A percentile compares a stretch with the other conserved stretches of the same genome.
Evolutionary conservation across 2,888 invertebrate species (phyloP).

Genomic region (Agrotis segetum): DNA sequence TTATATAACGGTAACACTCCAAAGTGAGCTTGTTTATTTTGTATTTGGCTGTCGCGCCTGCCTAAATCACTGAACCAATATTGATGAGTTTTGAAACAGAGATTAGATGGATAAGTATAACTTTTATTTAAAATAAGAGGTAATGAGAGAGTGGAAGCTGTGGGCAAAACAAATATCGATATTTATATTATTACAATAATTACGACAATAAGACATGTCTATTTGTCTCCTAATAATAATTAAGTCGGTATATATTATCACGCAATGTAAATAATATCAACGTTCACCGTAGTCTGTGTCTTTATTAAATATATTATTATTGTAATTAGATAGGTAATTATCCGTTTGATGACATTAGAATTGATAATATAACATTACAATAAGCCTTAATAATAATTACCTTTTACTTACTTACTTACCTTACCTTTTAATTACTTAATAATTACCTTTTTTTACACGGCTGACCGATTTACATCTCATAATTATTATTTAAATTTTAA

Average conservation of each 20-base stretch:
- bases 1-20: too few relatives aligned
- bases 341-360: not conserved
- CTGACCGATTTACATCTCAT: not conserved
- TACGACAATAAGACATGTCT: not conserved
- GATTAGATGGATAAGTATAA: too few relatives aligned
- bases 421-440: too few relatives aligned
- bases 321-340: not conserved
- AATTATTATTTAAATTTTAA: not conserved
- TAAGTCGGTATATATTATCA: not conserved
- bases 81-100: too few relatives aligned
- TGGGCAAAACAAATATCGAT: too few relatives aligned
- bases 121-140: too few relatives aligned
- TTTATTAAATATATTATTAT: not conserved
- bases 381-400: too few relatives aligned
- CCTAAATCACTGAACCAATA: too few relatives aligned
- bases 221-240: not conserved
- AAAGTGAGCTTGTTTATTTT: too few relatives aligned
- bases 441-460: not conserved
- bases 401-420: too few relatives aligned
- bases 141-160: too few relatives aligned
- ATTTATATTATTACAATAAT: not conserved
- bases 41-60: too few relatives aligned
- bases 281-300: not conserved
- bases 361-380: not conserved
- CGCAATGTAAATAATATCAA: not conserved